Base-by-base conservation (phyloP, 2,113 vertebrate genomes). In the Brienomyrus brachyistius region DNA sequence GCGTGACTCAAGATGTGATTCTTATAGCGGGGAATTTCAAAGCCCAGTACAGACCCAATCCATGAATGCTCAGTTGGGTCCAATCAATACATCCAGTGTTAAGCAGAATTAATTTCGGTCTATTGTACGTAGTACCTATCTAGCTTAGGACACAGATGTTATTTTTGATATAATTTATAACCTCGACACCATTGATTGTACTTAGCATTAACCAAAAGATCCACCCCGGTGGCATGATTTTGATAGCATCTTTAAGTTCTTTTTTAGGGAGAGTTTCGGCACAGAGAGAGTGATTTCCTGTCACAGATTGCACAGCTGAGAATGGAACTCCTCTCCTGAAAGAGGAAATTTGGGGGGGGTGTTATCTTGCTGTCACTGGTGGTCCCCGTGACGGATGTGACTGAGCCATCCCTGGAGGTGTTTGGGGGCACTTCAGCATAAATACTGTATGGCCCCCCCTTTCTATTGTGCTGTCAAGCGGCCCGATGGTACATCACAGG, bases 371-470 rank as follows among this genome's bases (percentile, higher is more conserved):
- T 83, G 50, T 59, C 50, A 43, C 51, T 40, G 70, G n/a, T 27
- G 50, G 66, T 54, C 74, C 74, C 77, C 5, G 43, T 83, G 88
- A 83, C 23, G 17, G 74, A 48, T 27, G 74, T 17, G 51, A 47
- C 45, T 89, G 77, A 48, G 80, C 56, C 86, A 85, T 92, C 91
- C 91, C 92, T 90, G 91, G 91, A 90, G 92, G 90, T 92, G 88
- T 40, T 66, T 90, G 88, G 90, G 91, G 91, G 88, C 86, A 84
- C 90, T 90, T 88, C 82, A 85, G 84, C 80, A 88, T 89, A 88
- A 83, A 90, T 89, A 74, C 50, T 85, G 50, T 45, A 50, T 48
- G 88, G 90, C 90, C 88, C 91, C 59, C 62, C 88, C 90, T 84
- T 90, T 85, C n/a, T n/a, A 89, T 48, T 23, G 50, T 23, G 13